These are phyloP conservation scores for Neodiprion pinetum DNA, from an alignment of 1,140 invertebrate species.

Conservation along the genomic window DNA sequence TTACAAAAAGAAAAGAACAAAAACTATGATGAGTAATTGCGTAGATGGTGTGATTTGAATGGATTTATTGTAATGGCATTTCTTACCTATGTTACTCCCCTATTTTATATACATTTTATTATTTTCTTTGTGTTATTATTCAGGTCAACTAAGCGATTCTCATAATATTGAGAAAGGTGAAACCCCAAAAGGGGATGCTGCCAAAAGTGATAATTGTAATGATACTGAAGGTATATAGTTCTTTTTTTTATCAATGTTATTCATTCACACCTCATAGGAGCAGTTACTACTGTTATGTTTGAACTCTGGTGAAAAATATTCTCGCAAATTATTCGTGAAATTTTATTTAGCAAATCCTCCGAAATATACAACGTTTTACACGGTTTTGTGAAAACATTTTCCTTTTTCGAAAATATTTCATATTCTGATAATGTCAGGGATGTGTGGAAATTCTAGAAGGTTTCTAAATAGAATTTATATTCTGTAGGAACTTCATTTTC, in stretches of 20 bases:
- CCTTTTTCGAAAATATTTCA: no score
- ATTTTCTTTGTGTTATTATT: constrained; percentile 49
- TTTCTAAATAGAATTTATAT: no score
- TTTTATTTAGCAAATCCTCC: no score
- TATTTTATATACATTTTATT: not conserved
- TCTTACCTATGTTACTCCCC: not conserved
- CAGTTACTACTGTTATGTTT: no score
- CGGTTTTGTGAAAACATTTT: no score
- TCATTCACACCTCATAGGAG: not conserved
- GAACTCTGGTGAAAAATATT: no score
- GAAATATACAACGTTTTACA: no score
- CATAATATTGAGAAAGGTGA: constrained; percentile 50
- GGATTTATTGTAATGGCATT: not conserved
- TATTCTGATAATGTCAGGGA: no score
- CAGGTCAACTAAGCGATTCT: constrained; percentile 57
- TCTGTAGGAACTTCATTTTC: no score
- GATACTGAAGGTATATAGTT: constrained; percentile 52
- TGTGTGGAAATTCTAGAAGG: no score
- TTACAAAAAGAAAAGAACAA: no score
- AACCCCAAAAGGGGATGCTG: constrained; percentile 49
- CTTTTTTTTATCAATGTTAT: constrained; percentile 32
- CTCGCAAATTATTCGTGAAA: no score
- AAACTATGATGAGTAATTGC: not conserved
- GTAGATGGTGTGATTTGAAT: not conserved
- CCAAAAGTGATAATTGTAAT: constrained; percentile 55